These are phyloP conservation scores for Drosophila nigrodunni DNA, from an alignment of 1,140 invertebrate species.

Conservation along the genomic window DNA sequence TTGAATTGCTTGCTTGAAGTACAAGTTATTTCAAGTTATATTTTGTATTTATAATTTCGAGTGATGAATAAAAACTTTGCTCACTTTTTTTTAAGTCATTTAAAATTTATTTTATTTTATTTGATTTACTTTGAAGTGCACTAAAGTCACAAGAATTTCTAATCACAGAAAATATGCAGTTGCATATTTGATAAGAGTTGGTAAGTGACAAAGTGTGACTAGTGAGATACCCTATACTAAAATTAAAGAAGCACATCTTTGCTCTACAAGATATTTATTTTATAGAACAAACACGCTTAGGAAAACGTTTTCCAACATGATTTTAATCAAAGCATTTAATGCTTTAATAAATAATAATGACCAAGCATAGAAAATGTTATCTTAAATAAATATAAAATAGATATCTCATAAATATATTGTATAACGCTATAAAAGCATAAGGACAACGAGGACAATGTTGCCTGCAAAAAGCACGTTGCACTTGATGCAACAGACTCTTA, in stretches of 20 bases:
- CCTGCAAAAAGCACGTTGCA: conserved; percentile 47
- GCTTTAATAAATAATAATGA: not conserved
- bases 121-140: conserved; percentile 18
- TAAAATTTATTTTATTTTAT: not conserved
- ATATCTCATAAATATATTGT: conserved; percentile 4
- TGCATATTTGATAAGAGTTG: conserved; percentile 14
- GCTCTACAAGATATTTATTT: no score
- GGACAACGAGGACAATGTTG: conserved; percentile 28
- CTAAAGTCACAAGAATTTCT: not conserved
- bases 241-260: not conserved
- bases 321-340: not conserved
- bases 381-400: not conserved
- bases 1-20: no score
- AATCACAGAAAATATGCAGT: conserved; percentile 7
- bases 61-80: not conserved
- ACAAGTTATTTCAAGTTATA: no score
- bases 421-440: conserved; percentile 20
- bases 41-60: no score
- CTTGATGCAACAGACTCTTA: not conserved
- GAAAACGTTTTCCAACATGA: not conserved
- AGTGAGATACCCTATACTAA: not conserved
- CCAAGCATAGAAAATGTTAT: not conserved
- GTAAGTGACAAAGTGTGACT: not conserved
- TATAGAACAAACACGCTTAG: no score
- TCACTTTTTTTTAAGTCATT: not conserved